These are phyloP conservation scores for Prorops nasuta DNA, from an alignment of 1,140 invertebrate genomes.

Conservation along the genomic window DNA sequence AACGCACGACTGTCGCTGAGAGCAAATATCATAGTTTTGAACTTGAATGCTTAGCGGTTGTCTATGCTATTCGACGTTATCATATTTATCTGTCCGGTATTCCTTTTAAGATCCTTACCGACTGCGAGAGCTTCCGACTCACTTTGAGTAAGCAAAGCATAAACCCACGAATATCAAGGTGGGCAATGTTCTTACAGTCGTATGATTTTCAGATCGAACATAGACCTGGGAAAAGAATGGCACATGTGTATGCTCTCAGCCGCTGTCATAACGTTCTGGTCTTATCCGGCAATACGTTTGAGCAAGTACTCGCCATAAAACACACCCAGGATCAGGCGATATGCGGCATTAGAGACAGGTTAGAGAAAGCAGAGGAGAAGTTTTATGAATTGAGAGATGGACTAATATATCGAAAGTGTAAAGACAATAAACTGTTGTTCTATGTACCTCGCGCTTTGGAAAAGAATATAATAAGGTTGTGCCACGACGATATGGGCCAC, in stretches of 20 bases:
- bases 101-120: not conserved
- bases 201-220: no score
- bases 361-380: slow-evolving; percentile 9
- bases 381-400: slow-evolving; percentile 20
- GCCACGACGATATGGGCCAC: not conserved
- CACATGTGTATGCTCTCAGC: slow-evolving; percentile 25
- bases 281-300: slow-evolving; percentile 14
- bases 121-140: no score
- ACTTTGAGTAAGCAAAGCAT: not conserved
- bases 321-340: slow-evolving; percentile 10
- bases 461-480: not conserved
- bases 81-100: not conserved
- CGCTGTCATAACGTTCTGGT: not conserved
- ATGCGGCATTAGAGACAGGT: slow-evolving; percentile 3
- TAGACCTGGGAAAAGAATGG: no score
- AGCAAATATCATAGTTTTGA: slow-evolving; percentile 51
- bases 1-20: slow-evolving; percentile 43
- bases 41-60: slow-evolving; percentile 54
- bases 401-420: slow-evolving; percentile 14
- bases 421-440: slow-evolving; percentile 14
- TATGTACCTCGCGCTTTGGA: slow-evolving; percentile 15
- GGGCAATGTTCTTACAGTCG: slow-evolving; percentile 49
- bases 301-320: not conserved
- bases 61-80: not conserved
- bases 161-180: slow-evolving; percentile 50